Base-by-base conservation (phyloP, 2,113 vertebrate species). In the Burhinus bistriatus region DNA sequence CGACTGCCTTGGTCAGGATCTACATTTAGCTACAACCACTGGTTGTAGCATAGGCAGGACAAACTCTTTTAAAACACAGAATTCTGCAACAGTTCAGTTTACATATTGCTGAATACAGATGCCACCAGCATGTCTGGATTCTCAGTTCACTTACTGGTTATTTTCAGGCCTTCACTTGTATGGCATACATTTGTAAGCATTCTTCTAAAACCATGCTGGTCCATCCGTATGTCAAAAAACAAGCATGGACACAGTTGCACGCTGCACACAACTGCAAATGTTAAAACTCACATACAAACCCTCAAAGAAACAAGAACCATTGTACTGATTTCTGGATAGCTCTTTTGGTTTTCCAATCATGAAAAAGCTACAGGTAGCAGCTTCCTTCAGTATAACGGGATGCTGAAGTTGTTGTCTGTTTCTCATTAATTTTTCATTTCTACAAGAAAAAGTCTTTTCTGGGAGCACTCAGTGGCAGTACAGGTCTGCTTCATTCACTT, bases 351-450 rank as follows among this genome's bases (percentile, higher is more conserved):
- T 95, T 90, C 71, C 75, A 95, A 72, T 95, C 85, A 94, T 5
- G 36, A 80, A 91, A 91, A 93, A 93, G 38, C 91, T 91, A 92
- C 77, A 92, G 92, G 94, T 95, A 81, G 78, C 59, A 73, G 89
- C 72, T 97, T 61, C 45, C 71, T 72, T 73, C 81, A 51, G 77
- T n/a, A 25, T 55, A 87, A 87, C 15, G 30, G 7, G 59, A 85
- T 42, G 85, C 77, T 94, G 92, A 89, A 96, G 51, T 73, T 91
- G 92, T 94, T 12, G 2, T 71, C 83, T 85, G 69, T 59, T 96
- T 77, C 94, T 90, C 78, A 93, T 93, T 95, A 91, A 95, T 95
- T 97, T 97, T 96, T 96, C 80, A 97, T 90, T 95, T 66, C 89
- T 90, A 90, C 83, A 86, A 79, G 92, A 51, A 83, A 86, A 96